Evolutionary conservation across 2,888 invertebrate species (phyloP), one percentile per base, ranked within the genome.

Genomic region (Cataglyphis rosenhaueri): DNA sequence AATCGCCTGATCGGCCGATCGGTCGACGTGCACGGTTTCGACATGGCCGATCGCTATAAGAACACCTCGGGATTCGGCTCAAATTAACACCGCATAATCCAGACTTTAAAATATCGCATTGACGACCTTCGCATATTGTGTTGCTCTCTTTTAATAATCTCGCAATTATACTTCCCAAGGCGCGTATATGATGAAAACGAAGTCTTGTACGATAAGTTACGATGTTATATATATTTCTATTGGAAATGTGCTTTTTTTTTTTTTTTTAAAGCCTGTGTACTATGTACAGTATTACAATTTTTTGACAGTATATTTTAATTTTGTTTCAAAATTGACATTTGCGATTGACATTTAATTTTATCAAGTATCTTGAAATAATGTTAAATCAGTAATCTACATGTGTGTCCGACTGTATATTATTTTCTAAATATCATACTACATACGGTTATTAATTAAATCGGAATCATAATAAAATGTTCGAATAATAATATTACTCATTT

Each of bases 1-100:
- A 87, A 88, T 88, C 84, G 84, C 18, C 29, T 57, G 25, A 21
- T 64, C 25, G 65, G 3, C 21, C 82, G 83, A 12, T 25, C 9
- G 73, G 59, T 10, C 65, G 18, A 21, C 21, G 48, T 29, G 64
- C 75, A 68, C 76, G 65, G 38, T 21, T 52, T 35, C 65, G 52
- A 57, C 68, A 48, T 35, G 52, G 29, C 29, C 76, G 78, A 59
- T 70, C 35, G 59, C 71, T 2, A 57, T 10, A 52, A 57, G 18
- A 41, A 41, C 32, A 70, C 78, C 57, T 78, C 70, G 78, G 44
- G 70, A 70, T 79, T 79, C 70, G 59, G 25, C 12, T 21, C 70
- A 44, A 18, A 57, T 70, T 44, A 79, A 70, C 78, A 44, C 71
- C 32, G 59, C 52, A 59, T 71, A 79, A 79, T 70, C 57, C 78